Conservation (phyloP, 2,888 invertebrate genomes). For the Spodoptera littoralis region DNA sequence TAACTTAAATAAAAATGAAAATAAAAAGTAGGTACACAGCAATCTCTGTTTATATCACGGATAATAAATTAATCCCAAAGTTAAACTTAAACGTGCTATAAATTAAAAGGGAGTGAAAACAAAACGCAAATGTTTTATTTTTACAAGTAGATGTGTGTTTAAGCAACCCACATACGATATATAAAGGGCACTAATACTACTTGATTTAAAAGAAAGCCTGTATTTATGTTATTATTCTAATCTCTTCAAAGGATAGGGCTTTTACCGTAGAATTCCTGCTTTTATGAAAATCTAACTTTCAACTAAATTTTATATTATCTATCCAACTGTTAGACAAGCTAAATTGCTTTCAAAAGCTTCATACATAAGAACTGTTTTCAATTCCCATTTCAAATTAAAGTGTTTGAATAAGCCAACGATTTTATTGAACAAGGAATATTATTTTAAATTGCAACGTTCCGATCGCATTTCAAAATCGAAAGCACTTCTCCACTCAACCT, state of each 20-base stretch:
- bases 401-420: constrained; percentile 1
- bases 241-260: constrained; percentile 20
- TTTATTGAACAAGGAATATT: constrained; percentile 5
- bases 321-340: constrained; percentile 23
- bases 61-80: constrained; percentile 56
- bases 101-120: constrained; percentile 53
- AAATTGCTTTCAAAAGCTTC: constrained; percentile 29
- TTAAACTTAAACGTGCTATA: constrained; percentile 55
- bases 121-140: constrained; percentile 33
- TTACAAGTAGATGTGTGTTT: neutral
- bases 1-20: no score
- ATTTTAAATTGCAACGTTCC: constrained; percentile 11
- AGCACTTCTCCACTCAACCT: constrained; percentile 34
- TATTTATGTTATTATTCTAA: constrained; percentile 28
- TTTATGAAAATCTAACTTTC: constrained; percentile 19
- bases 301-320: constrained; percentile 31
- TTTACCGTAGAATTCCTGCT: constrained; percentile 23
- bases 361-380: constrained; percentile 17
- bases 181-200: neutral
- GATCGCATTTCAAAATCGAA: constrained; percentile 27
- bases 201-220: constrained; percentile 11
- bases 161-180: constrained; percentile 21
- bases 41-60: neutral
- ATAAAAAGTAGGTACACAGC: no score
- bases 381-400: constrained; percentile 22